Evolutionary conservation across 2,113 vertebrate genomes (phyloP).

Genomic region (Nyctereutes procyonoides): DNA sequence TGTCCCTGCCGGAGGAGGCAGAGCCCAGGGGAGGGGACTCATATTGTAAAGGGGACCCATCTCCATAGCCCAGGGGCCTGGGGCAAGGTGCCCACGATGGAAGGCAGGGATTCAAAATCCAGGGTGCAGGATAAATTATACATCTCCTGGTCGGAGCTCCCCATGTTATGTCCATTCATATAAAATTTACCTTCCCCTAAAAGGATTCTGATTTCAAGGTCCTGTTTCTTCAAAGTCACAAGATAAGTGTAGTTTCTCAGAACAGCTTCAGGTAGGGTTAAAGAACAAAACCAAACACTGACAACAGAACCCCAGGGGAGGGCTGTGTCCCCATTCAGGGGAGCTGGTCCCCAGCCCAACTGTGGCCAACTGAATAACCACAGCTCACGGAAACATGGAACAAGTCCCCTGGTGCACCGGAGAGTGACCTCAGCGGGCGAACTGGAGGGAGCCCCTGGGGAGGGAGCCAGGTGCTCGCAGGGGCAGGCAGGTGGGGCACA

Average conservation of each 20-base stretch:
- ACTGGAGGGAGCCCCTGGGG: too few species aligned
- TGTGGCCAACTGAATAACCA: too few species aligned
- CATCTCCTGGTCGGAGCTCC: too few species aligned
- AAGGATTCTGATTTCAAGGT: background rate
- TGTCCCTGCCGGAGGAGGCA: too few species aligned
- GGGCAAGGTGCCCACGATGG: background rate
- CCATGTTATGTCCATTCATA: too few species aligned
- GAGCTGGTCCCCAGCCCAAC: background rate
- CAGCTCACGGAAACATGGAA: background rate
- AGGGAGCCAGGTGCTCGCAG: rapidly evolving
- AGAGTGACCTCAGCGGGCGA: too few species aligned
- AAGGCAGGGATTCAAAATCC: background rate
- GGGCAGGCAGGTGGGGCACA: rapidly evolving
- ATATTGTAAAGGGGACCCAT: background rate
- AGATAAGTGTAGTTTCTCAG: background rate
- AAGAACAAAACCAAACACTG: background rate
- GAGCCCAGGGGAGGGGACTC: too few species aligned
- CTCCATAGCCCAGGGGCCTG: background rate
- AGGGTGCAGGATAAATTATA: background rate
- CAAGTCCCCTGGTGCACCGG: background rate
- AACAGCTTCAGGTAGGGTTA: background rate
- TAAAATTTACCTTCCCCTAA: background rate
- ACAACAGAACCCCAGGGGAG: background rate
- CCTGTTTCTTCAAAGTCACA: background rate
- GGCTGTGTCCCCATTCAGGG: background rate